Percentiles rank a stretch among this genome's conserved stretches.
Conservation (phyloP, 2,113 vertebrate species). For the Paedocypris sp. region DNA sequence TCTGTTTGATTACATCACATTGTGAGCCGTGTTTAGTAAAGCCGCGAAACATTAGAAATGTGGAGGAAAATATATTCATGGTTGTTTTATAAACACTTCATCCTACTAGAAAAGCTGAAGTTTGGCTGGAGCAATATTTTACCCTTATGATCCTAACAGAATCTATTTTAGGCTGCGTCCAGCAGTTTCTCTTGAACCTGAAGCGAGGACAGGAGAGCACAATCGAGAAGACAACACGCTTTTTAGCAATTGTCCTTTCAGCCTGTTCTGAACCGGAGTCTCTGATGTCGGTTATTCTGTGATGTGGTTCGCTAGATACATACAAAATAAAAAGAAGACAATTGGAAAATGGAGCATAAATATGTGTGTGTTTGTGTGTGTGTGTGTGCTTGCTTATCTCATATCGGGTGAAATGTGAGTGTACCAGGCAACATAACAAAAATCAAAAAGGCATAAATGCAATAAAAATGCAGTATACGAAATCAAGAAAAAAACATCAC, state of each 20-base stretch:
- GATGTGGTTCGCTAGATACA: no score
- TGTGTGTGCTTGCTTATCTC: no score
- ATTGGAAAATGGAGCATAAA: no score
- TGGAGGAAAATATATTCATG: background rate
- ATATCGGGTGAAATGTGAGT: no score
- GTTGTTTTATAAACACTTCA: background rate
- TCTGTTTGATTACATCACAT: conserved; percentile 48
- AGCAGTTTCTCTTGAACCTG: background rate
- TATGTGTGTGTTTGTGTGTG: no score
- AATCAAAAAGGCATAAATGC: no score
- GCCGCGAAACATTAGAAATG: background rate
- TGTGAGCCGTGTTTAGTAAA: conserved; percentile 8
- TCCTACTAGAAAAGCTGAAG: background rate
- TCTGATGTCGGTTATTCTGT: conserved; percentile 2
- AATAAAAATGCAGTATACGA: no score
- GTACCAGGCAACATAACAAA: no score
- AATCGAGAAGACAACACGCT: background rate
- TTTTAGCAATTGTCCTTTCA: background rate
- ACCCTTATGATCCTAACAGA: background rate
- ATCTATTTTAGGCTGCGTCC: conserved; percentile 15
- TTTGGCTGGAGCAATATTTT: background rate
- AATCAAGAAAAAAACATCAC: no score
- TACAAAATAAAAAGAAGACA: no score
- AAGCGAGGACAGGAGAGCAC: background rate
- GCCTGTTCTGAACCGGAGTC: background rate